A percentile compares a stretch with the other conserved stretches of the same genome.
Conservation (phyloP, 2,797 vertebrate genomes). For the Vultur gryphus region DNA sequence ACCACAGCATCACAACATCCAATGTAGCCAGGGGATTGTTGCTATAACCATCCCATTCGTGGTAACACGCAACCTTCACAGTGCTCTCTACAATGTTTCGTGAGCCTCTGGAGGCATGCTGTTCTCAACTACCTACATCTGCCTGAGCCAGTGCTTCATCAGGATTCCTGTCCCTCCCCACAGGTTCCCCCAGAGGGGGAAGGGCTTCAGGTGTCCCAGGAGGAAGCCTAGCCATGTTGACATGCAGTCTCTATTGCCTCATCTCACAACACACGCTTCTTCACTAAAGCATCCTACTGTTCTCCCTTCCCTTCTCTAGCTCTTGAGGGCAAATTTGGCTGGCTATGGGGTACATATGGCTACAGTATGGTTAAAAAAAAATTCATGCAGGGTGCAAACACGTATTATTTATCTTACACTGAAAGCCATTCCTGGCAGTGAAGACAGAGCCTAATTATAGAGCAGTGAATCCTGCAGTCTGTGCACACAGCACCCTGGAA, state of each 20-base stretch:
- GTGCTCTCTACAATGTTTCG: accelerated
- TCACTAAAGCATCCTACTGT: neutral
- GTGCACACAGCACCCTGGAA: neutral
- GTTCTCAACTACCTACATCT: neutral
- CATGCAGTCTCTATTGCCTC: neutral
- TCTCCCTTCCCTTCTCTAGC: neutral
- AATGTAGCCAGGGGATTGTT: accelerated
- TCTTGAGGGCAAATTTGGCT: neutral
- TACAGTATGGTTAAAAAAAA: neutral
- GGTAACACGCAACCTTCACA: accelerated
- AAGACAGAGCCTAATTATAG: constrained; percentile 34
- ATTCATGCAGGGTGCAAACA: accelerated
- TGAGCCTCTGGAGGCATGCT: neutral
- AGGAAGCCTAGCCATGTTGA: neutral
- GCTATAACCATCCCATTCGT: neutral
- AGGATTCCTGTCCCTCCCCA: too few species aligned
- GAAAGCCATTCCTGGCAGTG: neutral
- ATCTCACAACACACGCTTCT: neutral
- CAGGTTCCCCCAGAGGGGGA: neutral
- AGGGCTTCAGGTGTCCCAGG: neutral
- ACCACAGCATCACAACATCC: neutral
- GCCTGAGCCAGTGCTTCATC: accelerated
- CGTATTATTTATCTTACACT: neutral
- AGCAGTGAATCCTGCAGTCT: neutral
- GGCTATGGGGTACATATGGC: accelerated